Evolutionary conservation across 2,888 invertebrate species (phyloP).

Genomic region (Oscheius myriophilus): DNA sequence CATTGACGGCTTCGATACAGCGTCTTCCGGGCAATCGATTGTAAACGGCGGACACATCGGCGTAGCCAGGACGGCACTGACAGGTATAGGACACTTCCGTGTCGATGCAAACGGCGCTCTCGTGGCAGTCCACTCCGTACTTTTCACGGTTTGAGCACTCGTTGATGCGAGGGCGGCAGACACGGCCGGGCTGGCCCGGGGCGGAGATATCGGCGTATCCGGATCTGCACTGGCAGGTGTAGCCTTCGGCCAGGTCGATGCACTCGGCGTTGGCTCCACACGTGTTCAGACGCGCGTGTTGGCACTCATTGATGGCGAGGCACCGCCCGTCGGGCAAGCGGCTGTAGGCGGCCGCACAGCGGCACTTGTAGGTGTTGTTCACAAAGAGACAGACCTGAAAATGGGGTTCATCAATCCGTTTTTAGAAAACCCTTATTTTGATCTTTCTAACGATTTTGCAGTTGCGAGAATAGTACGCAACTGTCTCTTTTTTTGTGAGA

Average conservation of each 20-base stretch:
- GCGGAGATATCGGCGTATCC: conserved; percentile 70
- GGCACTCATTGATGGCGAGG: conserved; percentile 70
- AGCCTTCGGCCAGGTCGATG: conserved; percentile 68
- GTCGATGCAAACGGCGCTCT: conserved; percentile 69
- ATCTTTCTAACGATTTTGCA: too few species aligned
- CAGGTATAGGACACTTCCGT: conserved; percentile 64
- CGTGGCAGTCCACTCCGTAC: conserved; percentile 68
- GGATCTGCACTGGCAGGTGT: conserved; percentile 67
- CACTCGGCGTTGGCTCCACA: conserved; percentile 68
- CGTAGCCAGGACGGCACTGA: conserved; percentile 70
- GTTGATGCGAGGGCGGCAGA: conserved; percentile 67
- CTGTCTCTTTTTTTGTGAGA: neutral
- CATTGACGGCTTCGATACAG: conserved; percentile 70
- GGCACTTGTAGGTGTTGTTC: conserved; percentile 64
- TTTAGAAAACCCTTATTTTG: too few species aligned
- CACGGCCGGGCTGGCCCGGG: conserved; percentile 54
- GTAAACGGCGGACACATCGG: conserved; percentile 69
- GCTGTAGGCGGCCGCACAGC: conserved; percentile 57
- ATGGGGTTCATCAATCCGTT: too few species aligned
- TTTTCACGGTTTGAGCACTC: conserved; percentile 66
- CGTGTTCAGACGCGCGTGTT: conserved; percentile 62
- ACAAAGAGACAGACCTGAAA: conserved; percentile 67
- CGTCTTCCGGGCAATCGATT: conserved; percentile 65
- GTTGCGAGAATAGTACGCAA: too few species aligned
- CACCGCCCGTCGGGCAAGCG: conserved; percentile 70